phyloP scores from a whole-genome alignment of 1,140 invertebrate species.

The Sinonovacula constricta region DNA sequence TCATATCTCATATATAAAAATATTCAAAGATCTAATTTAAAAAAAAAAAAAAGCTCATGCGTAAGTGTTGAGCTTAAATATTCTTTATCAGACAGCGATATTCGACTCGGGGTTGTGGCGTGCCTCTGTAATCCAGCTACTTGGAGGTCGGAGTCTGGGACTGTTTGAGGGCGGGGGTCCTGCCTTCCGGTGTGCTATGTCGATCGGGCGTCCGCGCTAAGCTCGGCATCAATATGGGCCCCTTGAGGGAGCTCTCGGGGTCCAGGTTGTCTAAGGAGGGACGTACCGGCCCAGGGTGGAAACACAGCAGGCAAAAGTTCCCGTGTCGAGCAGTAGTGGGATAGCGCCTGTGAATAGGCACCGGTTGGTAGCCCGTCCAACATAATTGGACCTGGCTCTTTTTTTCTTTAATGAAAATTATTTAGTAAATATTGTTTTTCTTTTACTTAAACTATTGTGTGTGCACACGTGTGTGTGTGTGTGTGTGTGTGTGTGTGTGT shows the following conservation, averaged over 20 bases:
- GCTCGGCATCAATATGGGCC: slow-evolving; percentile 94
- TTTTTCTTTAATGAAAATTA: no score
- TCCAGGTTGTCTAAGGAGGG: slow-evolving; percentile 94
- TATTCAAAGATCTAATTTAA: no score
- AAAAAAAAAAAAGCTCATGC: no score
- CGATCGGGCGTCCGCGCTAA: slow-evolving; percentile 83
- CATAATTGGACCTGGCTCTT: slow-evolving; percentile 48
- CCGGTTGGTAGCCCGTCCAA: slow-evolving; percentile 55
- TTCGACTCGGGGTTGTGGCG: no score
- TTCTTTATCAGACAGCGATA: no score
- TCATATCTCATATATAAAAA: no score
- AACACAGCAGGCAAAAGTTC: slow-evolving; percentile 98
- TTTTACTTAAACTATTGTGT: no score
- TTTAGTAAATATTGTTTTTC: no score
- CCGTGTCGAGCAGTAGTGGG: slow-evolving; percentile 98
- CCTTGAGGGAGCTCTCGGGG: slow-evolving; percentile 30
- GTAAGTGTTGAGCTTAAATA: no score
- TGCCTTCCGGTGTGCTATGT: slow-evolving; percentile 71
- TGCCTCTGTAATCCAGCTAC: slow-evolving; percentile 96
- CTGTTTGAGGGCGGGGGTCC: slow-evolving; percentile 52
- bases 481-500: no score
- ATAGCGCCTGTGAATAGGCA: slow-evolving; percentile 96
- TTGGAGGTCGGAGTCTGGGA: slow-evolving; percentile 83
- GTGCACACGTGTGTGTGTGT: no score
- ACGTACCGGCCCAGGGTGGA: slow-evolving; percentile 97